Conservation (phyloP, 2,888 invertebrate genomes). For the Papilio gigon region DNA sequence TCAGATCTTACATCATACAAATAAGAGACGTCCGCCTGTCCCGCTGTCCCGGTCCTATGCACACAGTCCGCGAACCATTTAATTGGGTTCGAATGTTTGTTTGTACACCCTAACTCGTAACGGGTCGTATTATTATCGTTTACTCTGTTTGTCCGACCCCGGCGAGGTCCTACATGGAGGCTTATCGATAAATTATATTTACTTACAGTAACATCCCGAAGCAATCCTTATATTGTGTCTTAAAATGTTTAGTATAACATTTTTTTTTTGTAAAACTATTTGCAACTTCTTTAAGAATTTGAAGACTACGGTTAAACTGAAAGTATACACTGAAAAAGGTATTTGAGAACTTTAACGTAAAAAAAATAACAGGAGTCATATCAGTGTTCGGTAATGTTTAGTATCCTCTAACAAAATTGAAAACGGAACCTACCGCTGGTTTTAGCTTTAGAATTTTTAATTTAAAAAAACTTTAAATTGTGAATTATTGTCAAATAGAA, state of each 20-base stretch:
- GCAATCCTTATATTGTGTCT: conserved; percentile 14
- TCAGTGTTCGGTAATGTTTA: too few relatives aligned
- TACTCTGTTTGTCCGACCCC: conserved; percentile 56
- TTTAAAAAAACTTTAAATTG: too few relatives aligned
- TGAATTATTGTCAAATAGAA: too few relatives aligned
- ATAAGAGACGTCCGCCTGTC: conserved; percentile 46
- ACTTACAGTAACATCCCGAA: conserved; percentile 42
- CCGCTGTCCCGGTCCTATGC: conserved; percentile 58
- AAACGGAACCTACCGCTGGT: too few relatives aligned
- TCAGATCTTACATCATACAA: conserved; percentile 40
- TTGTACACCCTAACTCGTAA: conserved; percentile 53
- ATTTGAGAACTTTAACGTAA: too few relatives aligned
- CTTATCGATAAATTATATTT: conserved; percentile 52
- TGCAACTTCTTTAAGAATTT: background rate
- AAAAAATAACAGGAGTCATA: too few relatives aligned
- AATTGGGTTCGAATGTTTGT: conserved; percentile 72
- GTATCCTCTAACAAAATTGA: too few relatives aligned
- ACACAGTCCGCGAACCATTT: conserved; percentile 69
- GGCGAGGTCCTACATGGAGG: conserved; percentile 47
- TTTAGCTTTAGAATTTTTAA: too few relatives aligned
- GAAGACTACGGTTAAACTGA: too few relatives aligned
- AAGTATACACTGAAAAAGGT: too few relatives aligned
- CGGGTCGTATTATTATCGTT: conserved; percentile 58
- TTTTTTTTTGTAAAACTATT: background rate
- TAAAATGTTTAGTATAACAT: conserved; percentile 43